phyloP scores from a whole-genome alignment of 2,797 vertebrate genomes.

The Leucoraja ocellata region DNA sequence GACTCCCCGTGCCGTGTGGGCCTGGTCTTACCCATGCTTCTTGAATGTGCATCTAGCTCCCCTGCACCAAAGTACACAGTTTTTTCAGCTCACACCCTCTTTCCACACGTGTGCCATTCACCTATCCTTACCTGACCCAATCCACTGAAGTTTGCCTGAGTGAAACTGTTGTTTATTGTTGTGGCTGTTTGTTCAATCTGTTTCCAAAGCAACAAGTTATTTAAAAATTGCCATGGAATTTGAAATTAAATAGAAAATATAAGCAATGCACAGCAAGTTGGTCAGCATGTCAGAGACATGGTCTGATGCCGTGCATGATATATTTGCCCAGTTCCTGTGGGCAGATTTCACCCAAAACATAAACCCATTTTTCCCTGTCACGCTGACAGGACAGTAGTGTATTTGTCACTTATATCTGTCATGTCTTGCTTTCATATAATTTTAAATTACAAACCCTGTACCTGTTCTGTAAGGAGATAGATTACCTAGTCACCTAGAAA shows the following conservation, averaged over 20 bases:
- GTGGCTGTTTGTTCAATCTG: neutral
- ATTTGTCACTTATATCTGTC: neutral
- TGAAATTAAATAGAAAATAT: neutral
- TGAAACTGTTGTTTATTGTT: neutral
- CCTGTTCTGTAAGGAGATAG: conserved; percentile 17
- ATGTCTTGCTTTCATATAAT: neutral
- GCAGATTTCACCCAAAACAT: neutral
- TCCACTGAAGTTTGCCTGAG: neutral
- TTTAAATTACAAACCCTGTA: conserved; percentile 29
- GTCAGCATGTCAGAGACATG: neutral
- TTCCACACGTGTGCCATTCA: neutral
- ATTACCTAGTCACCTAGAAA: conserved; percentile 6
- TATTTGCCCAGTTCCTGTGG: neutral
- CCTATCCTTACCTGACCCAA: neutral
- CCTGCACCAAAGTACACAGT: too few relatives aligned
- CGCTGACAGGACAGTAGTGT: neutral
- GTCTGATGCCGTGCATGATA: neutral
- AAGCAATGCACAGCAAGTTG: neutral
- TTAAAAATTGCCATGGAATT: neutral
- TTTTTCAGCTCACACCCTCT: neutral
- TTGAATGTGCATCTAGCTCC: too few relatives aligned
- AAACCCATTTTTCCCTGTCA: neutral
- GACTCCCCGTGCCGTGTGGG: neutral
- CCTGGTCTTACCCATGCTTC: too few relatives aligned
- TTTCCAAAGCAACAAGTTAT: neutral